Evolutionary conservation across 2,113 vertebrate species (phyloP).

Genomic region (Phylloscopus trochilus): DNA sequence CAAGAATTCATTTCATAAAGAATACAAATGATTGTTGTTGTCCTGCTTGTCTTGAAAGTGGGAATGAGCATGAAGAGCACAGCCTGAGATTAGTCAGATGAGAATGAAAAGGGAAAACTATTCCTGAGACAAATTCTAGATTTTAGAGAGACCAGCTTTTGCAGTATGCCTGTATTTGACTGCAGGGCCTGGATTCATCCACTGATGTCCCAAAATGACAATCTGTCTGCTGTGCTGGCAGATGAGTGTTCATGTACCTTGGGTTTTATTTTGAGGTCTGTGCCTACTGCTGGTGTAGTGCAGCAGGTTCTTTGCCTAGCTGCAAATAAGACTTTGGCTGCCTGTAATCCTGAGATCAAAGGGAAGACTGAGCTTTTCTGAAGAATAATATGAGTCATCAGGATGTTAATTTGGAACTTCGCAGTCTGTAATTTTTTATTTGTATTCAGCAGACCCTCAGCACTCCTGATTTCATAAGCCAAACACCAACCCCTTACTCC

Average conservation of each 20-base stretch:
- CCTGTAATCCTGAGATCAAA: conserved; percentile 32
- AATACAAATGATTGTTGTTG: background rate
- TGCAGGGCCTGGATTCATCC: background rate
- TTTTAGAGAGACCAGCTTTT: background rate
- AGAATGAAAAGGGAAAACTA: background rate
- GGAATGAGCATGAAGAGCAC: background rate
- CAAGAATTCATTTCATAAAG: background rate
- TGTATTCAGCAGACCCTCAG: background rate
- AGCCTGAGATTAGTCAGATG: background rate
- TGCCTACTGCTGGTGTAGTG: background rate
- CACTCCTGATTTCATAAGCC: background rate
- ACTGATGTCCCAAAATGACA: background rate
- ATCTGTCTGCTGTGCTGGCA: background rate
- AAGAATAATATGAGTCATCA: background rate
- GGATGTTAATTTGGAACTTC: conserved; percentile 17
- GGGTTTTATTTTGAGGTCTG: background rate
- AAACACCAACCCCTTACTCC: background rate
- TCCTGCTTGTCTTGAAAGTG: background rate
- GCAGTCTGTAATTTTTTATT: conserved; percentile 12
- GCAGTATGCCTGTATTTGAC: background rate
- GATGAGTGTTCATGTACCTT: background rate
- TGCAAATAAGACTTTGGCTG: background rate
- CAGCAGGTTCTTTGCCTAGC: background rate
- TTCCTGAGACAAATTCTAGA: background rate
- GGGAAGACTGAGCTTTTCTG: background rate